Evolutionary conservation across 2,797 vertebrate species (phyloP).

Genomic region (Chloroceryle amazona): DNA sequence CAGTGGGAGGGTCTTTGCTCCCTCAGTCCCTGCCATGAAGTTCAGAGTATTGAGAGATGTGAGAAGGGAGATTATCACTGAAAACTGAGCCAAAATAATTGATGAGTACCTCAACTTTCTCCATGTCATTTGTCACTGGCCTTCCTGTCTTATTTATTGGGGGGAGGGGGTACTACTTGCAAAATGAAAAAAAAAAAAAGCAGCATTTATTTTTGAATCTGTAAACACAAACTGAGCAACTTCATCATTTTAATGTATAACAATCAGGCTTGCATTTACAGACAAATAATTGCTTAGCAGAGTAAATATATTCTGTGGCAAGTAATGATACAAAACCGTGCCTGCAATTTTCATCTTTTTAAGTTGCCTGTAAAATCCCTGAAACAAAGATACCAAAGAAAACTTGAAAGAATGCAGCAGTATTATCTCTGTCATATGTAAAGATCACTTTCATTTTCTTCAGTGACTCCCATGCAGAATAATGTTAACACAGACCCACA

Average conservation of each 20-base stretch:
- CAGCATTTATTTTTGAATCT: neutral
- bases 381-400: slow-evolving; percentile 49
- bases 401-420: slow-evolving; percentile 21
- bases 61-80: neutral
- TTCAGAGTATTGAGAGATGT: neutral
- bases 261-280: neutral
- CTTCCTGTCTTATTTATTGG: fast-evolving
- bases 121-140: neutral
- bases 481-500: slow-evolving; percentile 30
- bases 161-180: neutral
- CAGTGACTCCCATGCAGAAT: slow-evolving; percentile 43
- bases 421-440: neutral
- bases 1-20: neutral
- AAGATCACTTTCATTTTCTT: slow-evolving; percentile 60
- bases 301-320: neutral
- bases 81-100: neutral
- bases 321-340: too few relatives aligned
- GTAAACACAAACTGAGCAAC: neutral
- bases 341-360: neutral
- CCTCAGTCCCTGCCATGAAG: neutral
- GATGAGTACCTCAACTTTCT: neutral
- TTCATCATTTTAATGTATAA: neutral
- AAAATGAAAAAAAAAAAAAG: neutral
- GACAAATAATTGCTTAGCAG: neutral
- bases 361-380: neutral